Evolutionary conservation across 2,113 vertebrate species (phyloP), one percentile per base, ranked within the genome.

Genomic region (Haplochromis burtoni): DNA sequence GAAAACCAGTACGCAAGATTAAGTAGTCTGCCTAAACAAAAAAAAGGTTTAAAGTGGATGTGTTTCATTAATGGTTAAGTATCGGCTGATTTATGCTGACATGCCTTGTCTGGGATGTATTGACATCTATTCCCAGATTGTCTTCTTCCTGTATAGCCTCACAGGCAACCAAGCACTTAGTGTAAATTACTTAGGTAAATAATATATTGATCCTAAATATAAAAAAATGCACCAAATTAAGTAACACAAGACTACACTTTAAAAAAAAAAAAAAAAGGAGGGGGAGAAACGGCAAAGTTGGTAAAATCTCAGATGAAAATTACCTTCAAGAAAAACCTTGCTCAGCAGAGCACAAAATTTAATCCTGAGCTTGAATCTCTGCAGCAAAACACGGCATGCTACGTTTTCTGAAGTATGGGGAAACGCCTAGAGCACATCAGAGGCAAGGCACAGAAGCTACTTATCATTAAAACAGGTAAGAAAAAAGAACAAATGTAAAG

Each of bases 111-210:
- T 82, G 66, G 84, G 35, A 24, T 71, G 53, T 92, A 93, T 93
- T 81, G 87, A 84, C 89, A 89, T 89, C 82, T 90, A 94, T 94
- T 94, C 94, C 95, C 94, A 83, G 84, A 87, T 90, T 93, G 94
- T 66, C 66, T 53, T 85, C 35, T 5, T 45, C 83, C 87, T 89
- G 21, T 80, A 87, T 78, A 89, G 81, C 86, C 91, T 87, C 91
- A 54, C 24, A 49, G 42, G 84, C 45, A 88, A 88, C 76, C 40
- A 84, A 76, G 78, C 93, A 94, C 94, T 95, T 93, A 88, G 82
- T 92, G 71, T 76, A 93, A 92, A 95, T 96, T 94, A 91, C 85
- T 92, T 91, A 89, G 87, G 85, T 94, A 94, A 94, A 95, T 94
- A 93, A 91, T 91, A 94, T 80, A 91, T 93, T 89, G 95, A 95